These are phyloP conservation scores for Microcaecilia unicolor DNA, from an alignment of 2,797 vertebrate species.

Conservation along the genomic window DNA sequence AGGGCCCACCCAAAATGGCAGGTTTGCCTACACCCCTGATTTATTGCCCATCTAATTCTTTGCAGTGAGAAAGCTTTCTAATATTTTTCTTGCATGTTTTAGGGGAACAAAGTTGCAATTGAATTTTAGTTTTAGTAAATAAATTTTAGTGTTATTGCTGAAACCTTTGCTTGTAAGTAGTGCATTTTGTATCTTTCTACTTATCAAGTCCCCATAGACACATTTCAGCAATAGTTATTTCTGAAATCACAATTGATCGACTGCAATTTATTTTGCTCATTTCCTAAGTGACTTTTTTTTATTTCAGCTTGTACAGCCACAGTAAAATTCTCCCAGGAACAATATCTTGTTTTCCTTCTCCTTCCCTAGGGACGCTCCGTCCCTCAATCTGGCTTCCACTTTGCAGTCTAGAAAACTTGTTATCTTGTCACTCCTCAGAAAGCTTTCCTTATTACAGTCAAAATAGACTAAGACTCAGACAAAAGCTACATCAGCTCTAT, in stretches of 20 bases:
- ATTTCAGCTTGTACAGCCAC: neutral
- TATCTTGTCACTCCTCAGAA: neutral
- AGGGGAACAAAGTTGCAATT: too few species aligned
- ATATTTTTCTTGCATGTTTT: too few species aligned
- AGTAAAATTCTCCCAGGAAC: neutral
- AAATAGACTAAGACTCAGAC: neutral
- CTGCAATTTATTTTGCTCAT: neutral
- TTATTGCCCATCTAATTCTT: too few species aligned
- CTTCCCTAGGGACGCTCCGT: neutral
- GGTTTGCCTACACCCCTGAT: too few species aligned
- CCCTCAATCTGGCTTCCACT: neutral
- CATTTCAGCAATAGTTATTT: neutral
- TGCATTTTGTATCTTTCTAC: too few species aligned
- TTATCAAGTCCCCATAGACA: too few species aligned
- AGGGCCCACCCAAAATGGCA: too few species aligned
- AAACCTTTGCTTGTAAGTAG: too few species aligned
- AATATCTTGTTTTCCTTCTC: neutral
- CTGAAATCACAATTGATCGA: neutral
- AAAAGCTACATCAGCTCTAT: slow-evolving; percentile 14
- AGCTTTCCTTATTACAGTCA: neutral
- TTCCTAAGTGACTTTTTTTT: neutral
- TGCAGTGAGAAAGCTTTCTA: too few species aligned
- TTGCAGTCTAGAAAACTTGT: slow-evolving; percentile 2
- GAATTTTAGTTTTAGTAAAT: too few species aligned
- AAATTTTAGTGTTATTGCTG: too few species aligned